Evolutionary conservation across 2,797 vertebrate species (phyloP).

Genomic region (Amniataba percoides): DNA sequence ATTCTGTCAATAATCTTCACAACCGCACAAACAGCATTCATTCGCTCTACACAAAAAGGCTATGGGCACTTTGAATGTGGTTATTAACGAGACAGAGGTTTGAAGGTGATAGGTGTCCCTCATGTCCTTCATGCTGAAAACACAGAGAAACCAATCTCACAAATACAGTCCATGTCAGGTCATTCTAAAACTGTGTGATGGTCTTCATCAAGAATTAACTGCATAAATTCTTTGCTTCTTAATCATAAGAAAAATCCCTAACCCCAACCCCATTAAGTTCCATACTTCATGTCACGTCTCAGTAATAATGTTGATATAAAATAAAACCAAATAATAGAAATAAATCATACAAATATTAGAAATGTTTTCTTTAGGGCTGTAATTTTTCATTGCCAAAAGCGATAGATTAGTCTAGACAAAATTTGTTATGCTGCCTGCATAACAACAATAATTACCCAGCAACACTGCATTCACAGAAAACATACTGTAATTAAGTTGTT

Average conservation of each 20-base stretch:
- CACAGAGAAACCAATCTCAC: conserved; percentile 42
- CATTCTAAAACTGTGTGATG: conserved; percentile 14
- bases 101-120: conserved; percentile 48
- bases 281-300: not conserved
- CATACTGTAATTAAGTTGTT: conserved; percentile 47
- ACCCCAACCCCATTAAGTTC: not conserved
- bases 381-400: conserved; percentile 37
- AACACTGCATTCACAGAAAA: conserved; percentile 48
- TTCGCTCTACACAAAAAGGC: conserved; percentile 66
- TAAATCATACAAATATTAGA: not conserved
- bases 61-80: conserved; percentile 61
- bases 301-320: conserved; percentile 20
- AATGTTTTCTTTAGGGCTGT: conserved; percentile 28
- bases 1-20: conserved; percentile 77
- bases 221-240: conserved; percentile 16
- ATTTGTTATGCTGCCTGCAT: conserved; percentile 37
- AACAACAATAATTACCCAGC: conserved; percentile 52
- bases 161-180: conserved; percentile 34
- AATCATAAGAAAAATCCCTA: conserved; percentile 10
- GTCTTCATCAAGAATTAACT: conserved; percentile 11
- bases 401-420: conserved; percentile 45
- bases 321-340: conserved; percentile 29
- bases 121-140: conserved; percentile 45
- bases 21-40: conserved; percentile 63
- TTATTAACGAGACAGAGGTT: conserved; percentile 56